Evolutionary conservation across 2,113 vertebrate species (phyloP).

Genomic region (Pungitius pungitius): DNA sequence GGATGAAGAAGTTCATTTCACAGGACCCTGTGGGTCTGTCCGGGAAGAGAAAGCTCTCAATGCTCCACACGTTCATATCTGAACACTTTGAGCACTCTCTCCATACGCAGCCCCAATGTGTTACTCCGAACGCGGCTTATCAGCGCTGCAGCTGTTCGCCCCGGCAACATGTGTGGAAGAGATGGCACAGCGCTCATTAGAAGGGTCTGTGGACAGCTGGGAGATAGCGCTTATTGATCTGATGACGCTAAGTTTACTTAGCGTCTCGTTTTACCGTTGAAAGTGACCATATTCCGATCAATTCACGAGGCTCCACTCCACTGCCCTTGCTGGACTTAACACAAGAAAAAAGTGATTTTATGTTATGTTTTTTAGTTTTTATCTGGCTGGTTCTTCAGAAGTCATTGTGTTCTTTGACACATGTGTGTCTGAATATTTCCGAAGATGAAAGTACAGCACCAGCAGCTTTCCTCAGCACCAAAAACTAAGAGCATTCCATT

Average conservation of each 20-base stretch:
- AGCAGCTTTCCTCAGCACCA: conserved; percentile 33
- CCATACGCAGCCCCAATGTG: background rate
- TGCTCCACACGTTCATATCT: background rate
- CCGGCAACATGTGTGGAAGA: conserved; percentile 73
- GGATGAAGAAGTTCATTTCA: background rate
- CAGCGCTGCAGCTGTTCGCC: conserved; percentile 32
- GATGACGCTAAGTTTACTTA: conserved; percentile 5
- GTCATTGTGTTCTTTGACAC: conserved; percentile 36
- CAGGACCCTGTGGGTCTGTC: background rate
- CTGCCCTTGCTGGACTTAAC: background rate
- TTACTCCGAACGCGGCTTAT: conserved; percentile 60
- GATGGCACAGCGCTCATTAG: conserved; percentile 62
- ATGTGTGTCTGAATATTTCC: conserved; percentile 1
- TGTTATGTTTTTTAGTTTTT: background rate
- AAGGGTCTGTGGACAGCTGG: conserved; percentile 62
- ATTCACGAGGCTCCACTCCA: background rate
- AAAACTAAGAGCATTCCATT: conserved; percentile 54
- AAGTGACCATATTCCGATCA: background rate
- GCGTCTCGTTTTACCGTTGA: background rate
- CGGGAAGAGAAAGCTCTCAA: background rate
- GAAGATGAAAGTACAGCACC: conserved; percentile 50
- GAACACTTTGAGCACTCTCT: background rate
- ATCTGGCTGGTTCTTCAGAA: conserved; percentile 5
- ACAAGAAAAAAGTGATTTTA: background rate
- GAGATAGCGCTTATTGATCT: conserved; percentile 58